Base-by-base conservation (phyloP, 2,113 vertebrate genomes). In the Gallinago undulata region DNA sequence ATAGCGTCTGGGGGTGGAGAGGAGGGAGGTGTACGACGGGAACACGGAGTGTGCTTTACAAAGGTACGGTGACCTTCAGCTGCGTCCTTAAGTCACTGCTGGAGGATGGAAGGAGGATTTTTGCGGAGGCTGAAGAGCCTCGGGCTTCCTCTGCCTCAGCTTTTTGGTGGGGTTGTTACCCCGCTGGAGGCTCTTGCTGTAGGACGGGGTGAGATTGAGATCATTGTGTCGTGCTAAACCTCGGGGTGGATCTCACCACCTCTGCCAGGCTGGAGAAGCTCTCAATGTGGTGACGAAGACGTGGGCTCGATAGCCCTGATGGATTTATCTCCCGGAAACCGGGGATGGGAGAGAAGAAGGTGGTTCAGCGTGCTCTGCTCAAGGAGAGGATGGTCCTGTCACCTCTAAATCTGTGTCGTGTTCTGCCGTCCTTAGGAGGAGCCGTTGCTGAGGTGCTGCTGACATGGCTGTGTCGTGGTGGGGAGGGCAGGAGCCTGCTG, bases 51-150 rank as follows among this genome's bases (percentile, higher is more conserved):
- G 77, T 94, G 78, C 87, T 91, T 69, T 50, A 47, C 70, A 63
- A 94, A 95, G 96, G 95, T 95, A 79, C 0, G 8, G 50, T 87
- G 91, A 95, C 94, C 92, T 97, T 96, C 95, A 95, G 77, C 77
- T 67, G 41, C 5, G 5, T 96, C 84, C 88, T 90, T 11, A 84
- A 39, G 74, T 79, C 0, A 1, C 70, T 87, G 63, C 82, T 2
- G 1, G 81, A 74, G 72, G 75, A 59, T 83, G 70, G 74, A 73
- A 83, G n/a, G n/a, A 55, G 73, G 84, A 13, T 50, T 93, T 93
- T 19, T 87, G 74, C 1, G 10, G 87, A 84, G 91, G 90, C 80
- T 10, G 50, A 37, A 74, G 81, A 95, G 41, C 83, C 62, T 84
- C 6, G 1, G 78, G 80, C 53, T 75, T 77, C 39, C 60, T 60